These are phyloP conservation scores for Pholis gunnellus DNA, from an alignment of 2,113 vertebrate species.

Conservation along the genomic window DNA sequence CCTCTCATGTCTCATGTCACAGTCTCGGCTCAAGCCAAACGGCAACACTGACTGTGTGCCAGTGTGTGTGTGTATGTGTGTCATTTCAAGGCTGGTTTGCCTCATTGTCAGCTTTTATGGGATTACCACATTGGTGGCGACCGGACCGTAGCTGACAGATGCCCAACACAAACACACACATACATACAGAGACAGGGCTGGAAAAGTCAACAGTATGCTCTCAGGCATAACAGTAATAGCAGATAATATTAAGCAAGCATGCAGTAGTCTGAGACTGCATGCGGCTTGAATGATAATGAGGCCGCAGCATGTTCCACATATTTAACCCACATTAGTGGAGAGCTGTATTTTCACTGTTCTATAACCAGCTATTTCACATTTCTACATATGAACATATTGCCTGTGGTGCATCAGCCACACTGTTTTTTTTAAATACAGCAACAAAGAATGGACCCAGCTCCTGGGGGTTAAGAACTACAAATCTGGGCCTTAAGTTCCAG, in stretches of 20 bases:
- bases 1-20: constrained; percentile 44
- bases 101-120: constrained; percentile 63
- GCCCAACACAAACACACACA: constrained; percentile 6
- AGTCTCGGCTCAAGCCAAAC: constrained; percentile 22
- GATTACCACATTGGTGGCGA: constrained; percentile 52
- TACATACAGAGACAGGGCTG: not conserved
- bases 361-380: constrained; percentile 27
- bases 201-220: constrained; percentile 34
- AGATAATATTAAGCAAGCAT: constrained; percentile 43
- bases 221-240: constrained; percentile 33
- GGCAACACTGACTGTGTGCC: constrained; percentile 11
- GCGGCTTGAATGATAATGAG: constrained; percentile 70
- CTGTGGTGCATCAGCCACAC: not conserved
- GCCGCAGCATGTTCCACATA: constrained; percentile 55
- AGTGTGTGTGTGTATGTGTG: constrained; percentile 1
- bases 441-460: not conserved
- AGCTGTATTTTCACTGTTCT: constrained; percentile 8
- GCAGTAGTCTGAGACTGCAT: constrained; percentile 53
- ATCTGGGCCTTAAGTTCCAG: not conserved
- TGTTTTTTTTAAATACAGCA: not conserved
- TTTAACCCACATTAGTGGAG: constrained; percentile 59
- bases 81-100: constrained; percentile 51
- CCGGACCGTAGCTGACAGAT: constrained; percentile 46
- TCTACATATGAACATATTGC: constrained; percentile 8
- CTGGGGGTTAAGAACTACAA: not conserved